Evolutionary conservation across 2,888 invertebrate species (phyloP).

Genomic region (Xestoiulus laeticollis): DNA sequence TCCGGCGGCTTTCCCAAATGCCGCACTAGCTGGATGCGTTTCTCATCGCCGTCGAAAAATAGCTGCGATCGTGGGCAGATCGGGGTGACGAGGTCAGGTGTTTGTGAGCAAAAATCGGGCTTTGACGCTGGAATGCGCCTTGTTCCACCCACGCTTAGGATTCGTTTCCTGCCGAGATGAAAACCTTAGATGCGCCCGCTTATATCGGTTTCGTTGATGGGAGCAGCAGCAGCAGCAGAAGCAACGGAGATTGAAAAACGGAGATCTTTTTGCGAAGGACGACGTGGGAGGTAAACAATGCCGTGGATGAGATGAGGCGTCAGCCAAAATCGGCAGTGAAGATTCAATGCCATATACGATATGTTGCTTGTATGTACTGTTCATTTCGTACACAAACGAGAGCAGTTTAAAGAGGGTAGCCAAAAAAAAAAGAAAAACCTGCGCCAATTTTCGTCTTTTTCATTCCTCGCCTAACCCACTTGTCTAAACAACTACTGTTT

Average conservation of each 20-base stretch:
- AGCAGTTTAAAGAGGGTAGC: background rate
- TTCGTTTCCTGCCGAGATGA: background rate
- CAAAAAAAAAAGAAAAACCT: background rate
- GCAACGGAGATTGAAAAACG: background rate
- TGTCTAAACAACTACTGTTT: slow-evolving; percentile 25
- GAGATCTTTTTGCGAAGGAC: background rate
- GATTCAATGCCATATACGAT: slow-evolving; percentile 30
- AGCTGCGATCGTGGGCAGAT: background rate
- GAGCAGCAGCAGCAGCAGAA: background rate
- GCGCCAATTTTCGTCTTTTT: slow-evolving; percentile 1
- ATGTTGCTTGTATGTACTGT: background rate
- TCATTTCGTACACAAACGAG: background rate
- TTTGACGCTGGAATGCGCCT: background rate
- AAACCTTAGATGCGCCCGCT: no score
- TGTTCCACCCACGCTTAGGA: background rate
- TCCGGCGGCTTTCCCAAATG: background rate
- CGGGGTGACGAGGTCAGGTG: background rate
- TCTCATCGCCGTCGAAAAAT: background rate
- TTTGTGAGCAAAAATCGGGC: background rate
- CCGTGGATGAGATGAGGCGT: background rate
- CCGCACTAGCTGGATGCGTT: background rate
- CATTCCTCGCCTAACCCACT: slow-evolving; percentile 16
- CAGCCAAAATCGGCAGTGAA: background rate
- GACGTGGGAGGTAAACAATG: background rate
- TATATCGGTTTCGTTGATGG: background rate